Evolutionary conservation across 2,797 vertebrate genomes (phyloP).

Genomic region (Leucoraja ocellata): DNA sequence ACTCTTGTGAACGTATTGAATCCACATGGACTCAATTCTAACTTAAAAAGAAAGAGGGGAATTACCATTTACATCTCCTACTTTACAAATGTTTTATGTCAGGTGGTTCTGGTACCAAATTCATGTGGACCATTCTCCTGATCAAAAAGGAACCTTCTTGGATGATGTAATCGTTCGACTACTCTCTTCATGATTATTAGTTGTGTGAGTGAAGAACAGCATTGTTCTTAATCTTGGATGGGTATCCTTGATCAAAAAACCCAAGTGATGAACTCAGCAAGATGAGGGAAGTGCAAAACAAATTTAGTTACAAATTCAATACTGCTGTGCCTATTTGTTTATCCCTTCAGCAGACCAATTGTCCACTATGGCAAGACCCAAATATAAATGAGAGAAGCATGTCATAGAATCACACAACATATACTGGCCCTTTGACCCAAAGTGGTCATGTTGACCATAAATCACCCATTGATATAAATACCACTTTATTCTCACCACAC

Average conservation of each 20-base stretch:
- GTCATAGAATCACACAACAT: no score
- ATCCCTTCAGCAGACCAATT: no score
- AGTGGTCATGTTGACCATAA: no score
- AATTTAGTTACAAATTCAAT: neutral
- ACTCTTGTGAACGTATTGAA: constrained; percentile 24
- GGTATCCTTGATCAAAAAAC: neutral
- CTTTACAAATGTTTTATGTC: constrained; percentile 22
- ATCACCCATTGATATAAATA: no score
- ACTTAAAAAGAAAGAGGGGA: constrained; percentile 26
- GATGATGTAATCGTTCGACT: neutral
- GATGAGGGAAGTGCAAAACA: neutral
- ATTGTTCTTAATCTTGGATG: neutral
- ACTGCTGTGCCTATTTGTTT: neutral
- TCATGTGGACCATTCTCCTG: neutral
- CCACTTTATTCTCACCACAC: no score
- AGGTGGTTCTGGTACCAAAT: constrained; percentile 1
- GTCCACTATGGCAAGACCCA: neutral
- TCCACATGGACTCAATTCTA: constrained; percentile 27
- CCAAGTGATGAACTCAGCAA: neutral
- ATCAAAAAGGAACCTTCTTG: neutral
- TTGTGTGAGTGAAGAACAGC: neutral
- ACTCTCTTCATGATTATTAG: neutral
- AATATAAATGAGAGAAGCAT: neutral
- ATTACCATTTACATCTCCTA: neutral
- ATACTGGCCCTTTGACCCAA: no score